Base-by-base conservation (phyloP, 2,113 vertebrate species). In the Phainopepla nitens region DNA sequence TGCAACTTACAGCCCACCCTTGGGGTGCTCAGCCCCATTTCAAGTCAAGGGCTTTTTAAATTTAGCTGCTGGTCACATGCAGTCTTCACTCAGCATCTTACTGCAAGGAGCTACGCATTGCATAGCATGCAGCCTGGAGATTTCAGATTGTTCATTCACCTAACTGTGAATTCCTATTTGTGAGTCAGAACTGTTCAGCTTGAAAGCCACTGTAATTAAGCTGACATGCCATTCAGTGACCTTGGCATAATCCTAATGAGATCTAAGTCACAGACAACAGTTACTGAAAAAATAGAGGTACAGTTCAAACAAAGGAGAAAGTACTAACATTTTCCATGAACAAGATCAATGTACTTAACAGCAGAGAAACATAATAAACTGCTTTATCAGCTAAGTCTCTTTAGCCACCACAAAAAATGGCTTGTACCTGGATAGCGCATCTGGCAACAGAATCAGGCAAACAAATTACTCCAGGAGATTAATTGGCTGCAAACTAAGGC, bases 181-280 rank as follows among this genome's bases (percentile, higher is more conserved):
- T 81, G 88, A 95, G 94, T 96, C 76, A 96, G 80, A 94, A 93
- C 92, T 87, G 93, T 83, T 60, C 81, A 91, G 83, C 77, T 93
- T 96, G 62, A 94, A 96, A 96, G 96, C 53, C 1, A 0, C 89
- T 89, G 66, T 83, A 92, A 94, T 95, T 95, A 94, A 89, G 92
- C 39, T 75, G 85, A 81, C 88, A 62, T 91, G 95, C 54, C 90
- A 96, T 96, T 96, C 91, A 77, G 73, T 95, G 97, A 97, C 96
- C 95, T 97, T 98, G 94, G 88, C 87, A 84, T 72, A 96, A 83
- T 90, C 93, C 94, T 97, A 97, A 98, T 93, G 95, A 97, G 96
- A 97, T 96, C 91, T 97, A 92, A 95, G 94, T 97, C 91, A 91
- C 90, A 97, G 96, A 97, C 95, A 95, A 95, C 93, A 97, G 94